Evolutionary conservation across 2,888 invertebrate species (phyloP).

Genomic region (Parnassius mnemosyne): DNA sequence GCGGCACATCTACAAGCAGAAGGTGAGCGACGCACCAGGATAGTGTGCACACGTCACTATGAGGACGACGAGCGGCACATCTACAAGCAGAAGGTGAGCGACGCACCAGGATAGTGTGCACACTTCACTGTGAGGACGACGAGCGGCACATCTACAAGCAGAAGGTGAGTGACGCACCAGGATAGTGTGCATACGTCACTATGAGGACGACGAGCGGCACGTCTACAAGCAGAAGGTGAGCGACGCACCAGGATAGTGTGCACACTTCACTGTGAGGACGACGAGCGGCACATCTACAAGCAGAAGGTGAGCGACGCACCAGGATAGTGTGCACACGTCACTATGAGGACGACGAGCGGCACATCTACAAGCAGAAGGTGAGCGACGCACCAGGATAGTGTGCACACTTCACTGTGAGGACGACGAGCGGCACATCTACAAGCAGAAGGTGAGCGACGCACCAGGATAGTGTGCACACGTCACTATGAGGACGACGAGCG

Average conservation of each 20-base stretch:
- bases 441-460: conserved; percentile 76
- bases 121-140: too few relatives aligned
- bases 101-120: too few relatives aligned
- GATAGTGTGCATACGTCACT: too few relatives aligned
- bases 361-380: conserved; percentile 87
- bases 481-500: conserved; percentile 94
- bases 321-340: too few relatives aligned
- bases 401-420: too few relatives aligned
- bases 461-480: too few relatives aligned
- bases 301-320: conserved; percentile 71
- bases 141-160: conserved; percentile 90
- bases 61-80: conserved; percentile 90
- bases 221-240: conserved; percentile 87
- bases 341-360: conserved; percentile 92
- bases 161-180: conserved; percentile 53
- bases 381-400: background rate
- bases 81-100: conserved; percentile 85
- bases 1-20: conserved; percentile 88
- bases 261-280: too few relatives aligned
- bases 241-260: background rate
- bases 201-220: conserved; percentile 90
- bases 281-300: conserved; percentile 89
- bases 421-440: conserved; percentile 90
- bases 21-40: conserved; percentile 46
- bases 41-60: too few relatives aligned